These are phyloP conservation scores for Amblyteles armatorius DNA, from an alignment of 2,888 invertebrate species.

Conservation along the genomic window DNA sequence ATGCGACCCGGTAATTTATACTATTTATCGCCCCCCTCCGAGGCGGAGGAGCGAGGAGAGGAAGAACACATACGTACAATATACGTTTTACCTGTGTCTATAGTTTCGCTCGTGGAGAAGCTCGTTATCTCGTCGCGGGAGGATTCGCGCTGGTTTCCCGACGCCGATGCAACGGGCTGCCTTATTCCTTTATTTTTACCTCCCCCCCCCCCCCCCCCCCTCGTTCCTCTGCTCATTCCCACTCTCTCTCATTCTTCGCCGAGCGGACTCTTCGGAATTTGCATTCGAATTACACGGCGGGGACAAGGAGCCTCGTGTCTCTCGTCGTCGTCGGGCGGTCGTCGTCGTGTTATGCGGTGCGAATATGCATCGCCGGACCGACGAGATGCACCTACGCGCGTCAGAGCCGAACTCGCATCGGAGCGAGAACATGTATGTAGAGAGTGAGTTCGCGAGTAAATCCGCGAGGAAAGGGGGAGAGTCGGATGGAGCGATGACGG, in stretches of 20 bases:
- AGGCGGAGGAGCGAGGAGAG: conserved; percentile 9
- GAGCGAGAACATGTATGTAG: neutral
- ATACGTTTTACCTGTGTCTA: conserved; percentile 13
- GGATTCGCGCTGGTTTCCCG: conserved; percentile 41
- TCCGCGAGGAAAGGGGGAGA: conserved; percentile 17
- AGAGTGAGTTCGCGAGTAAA: conserved; percentile 46
- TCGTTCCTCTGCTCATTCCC: neutral
- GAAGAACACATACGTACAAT: neutral
- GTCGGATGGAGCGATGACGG: conserved; percentile 43
- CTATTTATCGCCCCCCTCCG: conserved; percentile 53
- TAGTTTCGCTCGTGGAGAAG: conserved; percentile 23
- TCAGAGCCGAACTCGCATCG: conserved; percentile 32
- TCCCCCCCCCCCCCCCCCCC: conserved; percentile 1
- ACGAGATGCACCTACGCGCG: conserved; percentile 75
- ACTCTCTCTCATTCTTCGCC: conserved; percentile 28
- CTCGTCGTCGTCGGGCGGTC: conserved; percentile 5
- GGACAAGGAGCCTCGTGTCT: conserved; percentile 52
- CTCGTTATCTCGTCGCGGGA: conserved; percentile 62
- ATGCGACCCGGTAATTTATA: conserved; percentile 55
- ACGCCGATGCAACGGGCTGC: conserved; percentile 40
- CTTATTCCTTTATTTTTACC: conserved; percentile 41
- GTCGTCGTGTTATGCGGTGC: conserved; percentile 41
- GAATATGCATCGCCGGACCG: conserved; percentile 68
- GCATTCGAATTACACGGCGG: conserved; percentile 66
- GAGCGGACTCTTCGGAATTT: conserved; percentile 41